A percentile compares a stretch with the other conserved stretches of the same genome.
phyloP scores from a whole-genome alignment of 2,113 vertebrate genomes.

The Entomyzon cyanotis region DNA sequence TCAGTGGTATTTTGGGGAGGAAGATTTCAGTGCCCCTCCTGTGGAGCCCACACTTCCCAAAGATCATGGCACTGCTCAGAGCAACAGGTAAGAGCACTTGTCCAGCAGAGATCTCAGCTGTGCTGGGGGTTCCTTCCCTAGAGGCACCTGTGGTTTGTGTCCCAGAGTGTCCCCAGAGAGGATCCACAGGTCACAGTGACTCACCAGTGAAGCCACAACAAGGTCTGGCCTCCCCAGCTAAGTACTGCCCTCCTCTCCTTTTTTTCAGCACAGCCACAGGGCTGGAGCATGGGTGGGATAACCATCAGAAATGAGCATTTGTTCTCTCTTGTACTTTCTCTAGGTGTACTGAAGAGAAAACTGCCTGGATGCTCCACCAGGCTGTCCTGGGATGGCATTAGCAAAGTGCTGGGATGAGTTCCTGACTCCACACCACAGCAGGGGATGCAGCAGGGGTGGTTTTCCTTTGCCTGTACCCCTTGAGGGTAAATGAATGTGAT shows the following conservation, averaged over 20 bases:
- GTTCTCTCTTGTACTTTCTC: background rate
- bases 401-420: background rate
- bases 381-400: rapidly evolving
- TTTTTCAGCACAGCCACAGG: background rate
- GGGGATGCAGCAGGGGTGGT: background rate
- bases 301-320: background rate
- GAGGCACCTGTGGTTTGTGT: background rate
- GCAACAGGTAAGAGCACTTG: background rate
- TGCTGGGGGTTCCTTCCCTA: background rate
- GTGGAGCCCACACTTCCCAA: background rate
- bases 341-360: background rate
- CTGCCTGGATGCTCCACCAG: background rate
- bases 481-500: background rate
- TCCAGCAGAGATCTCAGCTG: background rate
- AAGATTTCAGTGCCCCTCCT: background rate
- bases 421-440: background rate
- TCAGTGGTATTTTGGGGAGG: background rate
- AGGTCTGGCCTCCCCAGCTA: background rate
- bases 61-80: background rate
- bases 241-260: background rate
- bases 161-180: background rate
- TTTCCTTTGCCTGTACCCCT: background rate
- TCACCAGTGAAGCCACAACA: background rate
- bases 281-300: background rate
- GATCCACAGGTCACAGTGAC: background rate